These are phyloP conservation scores for Thomomys bottae DNA, from an alignment of 2,113 vertebrate genomes.

Conservation along the genomic window DNA sequence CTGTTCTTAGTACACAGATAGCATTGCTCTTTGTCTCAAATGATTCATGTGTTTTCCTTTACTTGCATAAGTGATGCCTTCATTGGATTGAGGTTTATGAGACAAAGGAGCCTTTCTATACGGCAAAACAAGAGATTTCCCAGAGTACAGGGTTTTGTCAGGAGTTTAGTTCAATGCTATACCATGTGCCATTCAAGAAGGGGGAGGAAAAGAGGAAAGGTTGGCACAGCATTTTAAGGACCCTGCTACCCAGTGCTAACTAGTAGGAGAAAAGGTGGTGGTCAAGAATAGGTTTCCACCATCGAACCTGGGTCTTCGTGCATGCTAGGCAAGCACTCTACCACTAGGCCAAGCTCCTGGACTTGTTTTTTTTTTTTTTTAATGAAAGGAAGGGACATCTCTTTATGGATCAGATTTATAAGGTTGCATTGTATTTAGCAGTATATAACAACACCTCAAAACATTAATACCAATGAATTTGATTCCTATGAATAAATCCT, in stretches of 20 bases:
- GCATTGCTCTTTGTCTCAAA: neutral
- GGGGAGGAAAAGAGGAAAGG: neutral
- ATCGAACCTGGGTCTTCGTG: no score
- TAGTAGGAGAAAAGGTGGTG: fast-evolving
- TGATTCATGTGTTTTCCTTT: neutral
- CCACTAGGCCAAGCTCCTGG: no score
- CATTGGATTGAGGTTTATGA: neutral
- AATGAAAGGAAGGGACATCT: neutral
- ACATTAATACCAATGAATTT: slow-evolving; percentile 7
- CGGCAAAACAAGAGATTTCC: neutral
- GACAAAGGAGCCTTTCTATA: slow-evolving; percentile 8
- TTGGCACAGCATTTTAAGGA: fast-evolving
- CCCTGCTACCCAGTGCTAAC: fast-evolving
- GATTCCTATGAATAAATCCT: neutral
- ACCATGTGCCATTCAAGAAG: neutral
- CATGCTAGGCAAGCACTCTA: no score
- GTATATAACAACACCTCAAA: neutral
- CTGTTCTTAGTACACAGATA: slow-evolving; percentile 2
- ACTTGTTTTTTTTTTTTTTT: no score
- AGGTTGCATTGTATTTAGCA: slow-evolving; percentile 1
- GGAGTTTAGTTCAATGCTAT: neutral
- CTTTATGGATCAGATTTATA: slow-evolving; percentile 38
- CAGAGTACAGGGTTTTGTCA: neutral
- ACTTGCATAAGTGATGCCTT: neutral
- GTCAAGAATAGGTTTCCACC: neutral